These are phyloP conservation scores for Crenuchus spilurus DNA, from an alignment of 2,797 vertebrate species.

Conservation along the genomic window DNA sequence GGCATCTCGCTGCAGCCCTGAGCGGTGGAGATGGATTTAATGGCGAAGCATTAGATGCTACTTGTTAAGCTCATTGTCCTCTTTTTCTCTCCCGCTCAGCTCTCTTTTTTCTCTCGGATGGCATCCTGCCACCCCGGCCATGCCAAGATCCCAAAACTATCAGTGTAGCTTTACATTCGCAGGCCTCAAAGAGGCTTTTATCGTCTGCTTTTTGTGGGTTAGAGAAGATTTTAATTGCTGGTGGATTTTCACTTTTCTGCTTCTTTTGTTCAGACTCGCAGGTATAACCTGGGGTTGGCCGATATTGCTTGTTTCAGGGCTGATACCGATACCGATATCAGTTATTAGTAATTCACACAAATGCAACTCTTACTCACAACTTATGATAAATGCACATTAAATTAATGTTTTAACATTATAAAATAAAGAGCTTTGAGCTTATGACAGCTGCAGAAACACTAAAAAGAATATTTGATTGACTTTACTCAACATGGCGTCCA, in stretches of 20 bases:
- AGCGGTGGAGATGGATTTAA: constrained; percentile 2
- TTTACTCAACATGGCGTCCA: too few relatives aligned
- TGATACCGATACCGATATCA: too few relatives aligned
- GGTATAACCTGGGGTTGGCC: too few relatives aligned
- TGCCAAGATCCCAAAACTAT: constrained; percentile 22
- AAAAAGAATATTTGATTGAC: too few relatives aligned
- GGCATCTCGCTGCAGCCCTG: constrained; percentile 13
- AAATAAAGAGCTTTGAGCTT: too few relatives aligned
- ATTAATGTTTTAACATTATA: too few relatives aligned
- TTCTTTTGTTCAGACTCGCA: background rate
- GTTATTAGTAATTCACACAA: too few relatives aligned
- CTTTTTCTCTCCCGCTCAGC: constrained; percentile 1
- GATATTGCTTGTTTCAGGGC: too few relatives aligned
- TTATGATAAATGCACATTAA: too few relatives aligned
- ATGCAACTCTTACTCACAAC: too few relatives aligned
- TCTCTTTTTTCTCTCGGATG: constrained; percentile 22
- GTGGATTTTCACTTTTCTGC: background rate
- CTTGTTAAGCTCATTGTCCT: constrained; percentile 44
- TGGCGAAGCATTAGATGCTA: constrained; percentile 29
- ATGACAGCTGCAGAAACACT: too few relatives aligned
- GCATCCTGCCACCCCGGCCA: constrained; percentile 1
- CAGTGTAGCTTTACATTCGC: constrained; percentile 27
- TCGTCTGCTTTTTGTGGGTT: background rate
- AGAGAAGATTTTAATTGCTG: background rate
- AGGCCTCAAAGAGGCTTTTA: background rate